Evolutionary conservation across 1,140 invertebrate species (phyloP).

Genomic region (Lucilia sericata): DNA sequence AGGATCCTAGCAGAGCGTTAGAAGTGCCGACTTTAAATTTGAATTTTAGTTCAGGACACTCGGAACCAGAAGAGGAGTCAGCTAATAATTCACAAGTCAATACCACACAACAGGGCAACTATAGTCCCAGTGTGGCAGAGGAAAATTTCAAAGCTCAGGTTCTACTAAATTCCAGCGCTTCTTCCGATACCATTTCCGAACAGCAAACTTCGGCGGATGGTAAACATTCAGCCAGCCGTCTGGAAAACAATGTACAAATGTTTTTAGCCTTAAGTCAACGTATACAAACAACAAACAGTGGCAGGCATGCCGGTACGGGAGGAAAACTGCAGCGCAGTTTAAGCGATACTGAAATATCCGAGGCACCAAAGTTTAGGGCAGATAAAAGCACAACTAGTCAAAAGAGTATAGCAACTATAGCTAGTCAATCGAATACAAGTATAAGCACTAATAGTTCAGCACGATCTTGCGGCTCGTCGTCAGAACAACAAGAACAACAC

Average conservation of each 20-base stretch:
- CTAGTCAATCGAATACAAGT: slow-evolving; percentile 32
- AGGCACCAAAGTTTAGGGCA: slow-evolving; percentile 33
- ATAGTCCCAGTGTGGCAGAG: slow-evolving; percentile 46
- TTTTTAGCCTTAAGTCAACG: slow-evolving; percentile 32
- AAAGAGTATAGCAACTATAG: slow-evolving; percentile 24
- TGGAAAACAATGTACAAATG: slow-evolving; percentile 45
- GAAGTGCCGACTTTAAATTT: slow-evolving; percentile 47
- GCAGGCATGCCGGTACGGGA: too few relatives aligned
- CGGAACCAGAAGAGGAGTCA: slow-evolving; percentile 39
- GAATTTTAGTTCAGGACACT: slow-evolving; percentile 47
- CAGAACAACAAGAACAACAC: background rate
- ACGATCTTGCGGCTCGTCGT: background rate
- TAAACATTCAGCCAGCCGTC: background rate
- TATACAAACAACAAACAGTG: background rate
- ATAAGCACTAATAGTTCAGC: slow-evolving; percentile 14
- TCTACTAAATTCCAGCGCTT: background rate
- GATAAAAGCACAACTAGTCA: slow-evolving; percentile 26
- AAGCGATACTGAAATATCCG: slow-evolving; percentile 40
- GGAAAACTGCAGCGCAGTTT: slow-evolving; percentile 40
- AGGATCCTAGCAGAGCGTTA: background rate
- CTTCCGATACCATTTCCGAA: background rate
- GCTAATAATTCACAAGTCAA: background rate
- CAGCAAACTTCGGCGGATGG: background rate
- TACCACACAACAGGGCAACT: background rate
- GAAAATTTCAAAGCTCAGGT: slow-evolving; percentile 39